A percentile compares a stretch with the other conserved stretches of the same genome.
Conservation (phyloP, 2,113 vertebrate genomes). For the Phycodurus eques region DNA sequence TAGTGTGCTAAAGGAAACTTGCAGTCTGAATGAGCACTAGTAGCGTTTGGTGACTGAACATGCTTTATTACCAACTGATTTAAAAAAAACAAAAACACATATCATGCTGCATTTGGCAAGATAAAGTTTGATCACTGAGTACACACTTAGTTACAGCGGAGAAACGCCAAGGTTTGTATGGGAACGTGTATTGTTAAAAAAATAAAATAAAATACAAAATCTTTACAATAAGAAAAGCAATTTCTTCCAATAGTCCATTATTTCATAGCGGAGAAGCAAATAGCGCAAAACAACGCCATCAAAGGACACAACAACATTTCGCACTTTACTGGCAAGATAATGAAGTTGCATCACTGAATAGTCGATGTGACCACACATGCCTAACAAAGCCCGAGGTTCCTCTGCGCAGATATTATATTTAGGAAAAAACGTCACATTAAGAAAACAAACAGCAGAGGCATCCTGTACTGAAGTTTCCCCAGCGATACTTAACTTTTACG, state of each 20-base stretch:
- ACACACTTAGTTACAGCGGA: no score
- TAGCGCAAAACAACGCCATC: background rate
- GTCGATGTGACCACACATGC: slow-evolving; percentile 14
- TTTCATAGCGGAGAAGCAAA: background rate
- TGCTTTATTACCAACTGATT: no score
- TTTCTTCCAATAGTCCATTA: no score
- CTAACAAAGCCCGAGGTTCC: background rate
- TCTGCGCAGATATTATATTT: background rate
- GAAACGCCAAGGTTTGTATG: no score
- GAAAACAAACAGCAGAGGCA: background rate
- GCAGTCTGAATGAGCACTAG: background rate
- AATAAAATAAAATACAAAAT: no score
- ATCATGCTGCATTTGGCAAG: no score
- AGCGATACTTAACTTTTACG: background rate
- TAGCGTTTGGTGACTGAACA: background rate
- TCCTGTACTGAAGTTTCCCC: background rate
- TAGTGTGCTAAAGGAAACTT: background rate
- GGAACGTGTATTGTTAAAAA: no score
- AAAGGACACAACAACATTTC: background rate
- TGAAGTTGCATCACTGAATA: slow-evolving; percentile 9
- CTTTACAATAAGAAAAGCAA: no score
- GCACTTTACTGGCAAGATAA: background rate
- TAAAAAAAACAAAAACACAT: no score
- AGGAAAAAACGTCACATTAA: background rate
- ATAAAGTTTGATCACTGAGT: no score